Conservation (phyloP, 2,888 invertebrate species). For the Cataglyphis livida region DNA sequence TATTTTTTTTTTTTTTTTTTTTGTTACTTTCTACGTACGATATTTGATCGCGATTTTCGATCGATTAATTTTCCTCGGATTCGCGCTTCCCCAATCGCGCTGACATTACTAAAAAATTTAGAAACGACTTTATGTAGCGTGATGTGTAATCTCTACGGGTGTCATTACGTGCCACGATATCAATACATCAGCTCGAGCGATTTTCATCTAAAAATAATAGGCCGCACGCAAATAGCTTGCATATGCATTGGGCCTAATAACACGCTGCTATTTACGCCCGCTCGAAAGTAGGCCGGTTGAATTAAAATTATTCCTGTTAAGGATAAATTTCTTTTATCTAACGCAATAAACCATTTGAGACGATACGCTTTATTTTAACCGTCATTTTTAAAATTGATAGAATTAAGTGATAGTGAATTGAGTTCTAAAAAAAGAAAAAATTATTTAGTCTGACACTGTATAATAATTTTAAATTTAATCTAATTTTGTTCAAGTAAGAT, state of each 20-base stretch:
- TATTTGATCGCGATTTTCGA: background rate
- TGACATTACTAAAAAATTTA: constrained; percentile 27
- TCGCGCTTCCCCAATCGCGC: background rate
- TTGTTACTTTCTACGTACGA: background rate
- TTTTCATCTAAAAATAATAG: constrained; percentile 69
- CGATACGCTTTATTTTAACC: background rate
- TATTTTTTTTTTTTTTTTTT: too few species aligned
- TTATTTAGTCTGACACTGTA: background rate
- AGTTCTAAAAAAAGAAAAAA: background rate
- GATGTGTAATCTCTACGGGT: constrained; percentile 27
- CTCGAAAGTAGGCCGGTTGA: constrained; percentile 65
- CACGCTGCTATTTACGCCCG: constrained; percentile 60
- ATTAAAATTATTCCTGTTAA: constrained; percentile 57
- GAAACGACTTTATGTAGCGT: background rate
- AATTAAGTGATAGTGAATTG: background rate
- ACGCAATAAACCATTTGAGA: background rate
- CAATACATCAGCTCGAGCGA: constrained; percentile 37
- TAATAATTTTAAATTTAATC: background rate
- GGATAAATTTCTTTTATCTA: constrained; percentile 34
- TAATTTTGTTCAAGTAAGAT: background rate
- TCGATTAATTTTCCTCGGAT: background rate
- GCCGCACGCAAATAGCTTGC: constrained; percentile 68
- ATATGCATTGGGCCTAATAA: constrained; percentile 69
- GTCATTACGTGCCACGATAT: constrained; percentile 28
- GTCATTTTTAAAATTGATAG: background rate